Base-by-base conservation (phyloP, 2,113 vertebrate species). In the Camelus bactrianus region DNA sequence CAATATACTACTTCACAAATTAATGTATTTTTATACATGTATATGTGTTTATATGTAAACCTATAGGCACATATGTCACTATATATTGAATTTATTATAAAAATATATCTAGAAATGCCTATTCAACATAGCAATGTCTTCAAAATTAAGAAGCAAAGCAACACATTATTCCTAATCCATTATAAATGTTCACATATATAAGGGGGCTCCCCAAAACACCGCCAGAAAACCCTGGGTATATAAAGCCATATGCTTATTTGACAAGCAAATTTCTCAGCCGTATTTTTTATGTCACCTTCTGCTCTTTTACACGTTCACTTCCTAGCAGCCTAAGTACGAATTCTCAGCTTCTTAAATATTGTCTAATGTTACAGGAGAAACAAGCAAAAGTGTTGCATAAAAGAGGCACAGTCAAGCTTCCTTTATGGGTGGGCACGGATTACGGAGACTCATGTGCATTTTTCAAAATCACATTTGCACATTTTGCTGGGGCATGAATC, bases 261-360 rank as follows among this genome's bases (percentile, higher is more conserved):
- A 93, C 35, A 92, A 20, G 26, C 54, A 89, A 75, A 87, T 76
- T 91, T 93, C 30, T 82, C 65, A 93, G 67, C 14, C 42, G 56
- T 82, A 38, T 26, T 85, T 94, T 94, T 76, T 69, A 56, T 87
- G 10, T 93, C 77, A 92, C 32, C 42, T 95, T 94, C 54, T 97
- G 93, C 81, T 97, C 88, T 94, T 84, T 73, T 87, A n/a, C 4
- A 46, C 81, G 19, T 82, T 88, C 69, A 90, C 46, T 87, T 90
- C 64, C 67, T 65, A 48, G 73, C 80, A 92, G 32, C 35, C 30
- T 32, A 89, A 81, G 26, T 56, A 82, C 6, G 13, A 56, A 50
- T 70, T 94, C 81, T 93, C 50, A 93, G 83, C 20, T 80, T 84
- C 73, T 87, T 93, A 93, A 93, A 92, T 97, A 92, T 93, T 94